A percentile compares a stretch with the other conserved stretches of the same genome.
phyloP scores from a whole-genome alignment of 2,113 vertebrate species.

The Clupea harengus region DNA sequence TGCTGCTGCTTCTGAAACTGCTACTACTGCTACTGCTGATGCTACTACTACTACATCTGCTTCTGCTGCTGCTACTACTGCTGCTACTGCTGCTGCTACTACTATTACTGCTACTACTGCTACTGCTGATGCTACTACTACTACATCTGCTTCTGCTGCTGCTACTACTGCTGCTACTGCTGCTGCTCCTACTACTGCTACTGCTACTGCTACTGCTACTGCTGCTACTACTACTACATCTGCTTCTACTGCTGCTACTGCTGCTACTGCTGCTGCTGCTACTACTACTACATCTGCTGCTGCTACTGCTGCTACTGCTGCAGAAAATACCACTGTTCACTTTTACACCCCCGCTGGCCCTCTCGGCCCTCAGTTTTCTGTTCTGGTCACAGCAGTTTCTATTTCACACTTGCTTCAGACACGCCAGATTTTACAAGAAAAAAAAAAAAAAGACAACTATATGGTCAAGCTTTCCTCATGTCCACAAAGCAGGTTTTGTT shows the following conservation, averaged over 20 bases:
- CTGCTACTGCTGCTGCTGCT: too few relatives aligned
- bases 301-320: too few relatives aligned
- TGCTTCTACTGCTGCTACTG: too few relatives aligned
- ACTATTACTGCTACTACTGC: too few relatives aligned
- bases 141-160: too few relatives aligned
- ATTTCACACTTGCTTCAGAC: background rate
- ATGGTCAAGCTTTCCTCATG: background rate
- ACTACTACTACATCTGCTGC: too few relatives aligned
- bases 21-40: too few relatives aligned
- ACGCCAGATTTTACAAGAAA: background rate
- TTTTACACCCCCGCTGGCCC: background rate
- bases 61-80: background rate
- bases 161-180: background rate
- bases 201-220: too few relatives aligned
- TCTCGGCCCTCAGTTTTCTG: background rate
- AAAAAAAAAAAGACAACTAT: background rate
- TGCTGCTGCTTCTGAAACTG: background rate
- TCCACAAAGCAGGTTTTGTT: background rate
- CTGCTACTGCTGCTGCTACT: background rate
- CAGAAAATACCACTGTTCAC: background rate
- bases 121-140: too few relatives aligned
- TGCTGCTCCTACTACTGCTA: background rate
- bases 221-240: too few relatives aligned
- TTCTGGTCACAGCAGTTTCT: background rate
- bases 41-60: too few relatives aligned